These are phyloP conservation scores for Ypsolopha scabrella DNA, from an alignment of 2,888 invertebrate species.

Conservation along the genomic window DNA sequence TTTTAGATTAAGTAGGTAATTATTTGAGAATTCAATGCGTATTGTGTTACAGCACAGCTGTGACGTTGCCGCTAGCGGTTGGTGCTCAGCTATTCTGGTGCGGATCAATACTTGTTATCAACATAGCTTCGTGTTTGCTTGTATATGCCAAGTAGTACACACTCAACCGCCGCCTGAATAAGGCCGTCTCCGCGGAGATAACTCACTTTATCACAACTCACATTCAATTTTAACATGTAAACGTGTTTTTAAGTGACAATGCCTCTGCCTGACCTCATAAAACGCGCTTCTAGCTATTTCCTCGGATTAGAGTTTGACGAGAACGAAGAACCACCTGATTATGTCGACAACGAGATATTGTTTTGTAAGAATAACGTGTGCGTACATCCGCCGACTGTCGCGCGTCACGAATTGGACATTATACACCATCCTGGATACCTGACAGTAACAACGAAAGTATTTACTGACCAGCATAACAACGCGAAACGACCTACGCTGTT, in stretches of 20 bases:
- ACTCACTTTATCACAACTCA: slow-evolving; percentile 15
- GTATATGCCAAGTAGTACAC: slow-evolving; percentile 56
- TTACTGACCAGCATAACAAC: slow-evolving; percentile 81
- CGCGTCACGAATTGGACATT: slow-evolving; percentile 85
- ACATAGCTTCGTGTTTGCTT: slow-evolving; percentile 55
- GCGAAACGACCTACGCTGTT: slow-evolving; percentile 84
- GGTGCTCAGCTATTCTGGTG: slow-evolving; percentile 30
- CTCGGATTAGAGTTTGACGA: slow-evolving; percentile 76
- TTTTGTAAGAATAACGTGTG: slow-evolving; percentile 98
- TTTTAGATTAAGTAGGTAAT: neutral
- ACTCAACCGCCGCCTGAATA: slow-evolving; percentile 35
- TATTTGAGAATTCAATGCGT: neutral
- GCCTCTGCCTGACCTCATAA: slow-evolving; percentile 83
- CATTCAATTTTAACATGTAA: slow-evolving; percentile 37
- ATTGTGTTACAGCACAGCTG: slow-evolving; percentile 7
- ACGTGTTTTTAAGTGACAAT: slow-evolving; percentile 46
- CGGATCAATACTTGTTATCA: slow-evolving; percentile 65
- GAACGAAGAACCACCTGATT: slow-evolving; percentile 71
- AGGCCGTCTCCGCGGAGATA: slow-evolving; percentile 43
- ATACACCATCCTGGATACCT: slow-evolving; percentile 94
- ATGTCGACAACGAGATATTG: slow-evolving; percentile 86
- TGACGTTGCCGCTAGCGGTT: slow-evolving; percentile 11
- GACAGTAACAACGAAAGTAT: slow-evolving; percentile 87
- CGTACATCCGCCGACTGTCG: slow-evolving; percentile 91
- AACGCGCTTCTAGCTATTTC: slow-evolving; percentile 84